Evolutionary conservation across 2,888 invertebrate species (phyloP), one percentile per base, ranked within the genome.

Genomic region (Adelphocoris suturalis): DNA sequence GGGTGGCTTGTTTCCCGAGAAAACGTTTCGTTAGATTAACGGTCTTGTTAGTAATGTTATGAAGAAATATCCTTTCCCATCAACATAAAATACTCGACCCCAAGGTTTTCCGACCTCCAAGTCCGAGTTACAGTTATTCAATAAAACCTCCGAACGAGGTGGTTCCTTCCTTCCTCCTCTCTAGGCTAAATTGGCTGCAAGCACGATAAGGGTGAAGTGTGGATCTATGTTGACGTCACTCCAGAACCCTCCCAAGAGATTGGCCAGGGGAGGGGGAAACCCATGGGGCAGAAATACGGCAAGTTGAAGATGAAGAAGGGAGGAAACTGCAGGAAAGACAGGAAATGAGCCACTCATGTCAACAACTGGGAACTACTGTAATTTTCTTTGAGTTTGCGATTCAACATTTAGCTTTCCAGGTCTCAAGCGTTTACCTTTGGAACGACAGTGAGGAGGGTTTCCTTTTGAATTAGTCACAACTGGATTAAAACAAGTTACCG

Each of bases 281-380:
- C 57, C 61, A n/a, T n/a, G 61, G n/a, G 1, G 61, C 5, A 61
- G 61, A 61, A 61, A 61, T 61, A 19, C 2, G 19, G 61, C n/a
- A 61, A 61, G 61, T 61, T 19, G 52, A 27, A 27, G 75, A 16
- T 28, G n/a, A 28, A 28, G 78, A 46, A 78, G 46, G 78, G 14
- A 75, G 46, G 78, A 37, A 80, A 80, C 37, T 80, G 47, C 46
- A 47, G 47, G 78, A 46, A 23, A 81, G 48, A 48, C 52, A 84
- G 84, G 85, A 85, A 85, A 85, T 85, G 85, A 85, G 85, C 85
- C 61, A 28, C 85, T 85, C 85, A 61, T 61, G 85, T 85, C 85
- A 85, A 85, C 85, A 85, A 61, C 85, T 85, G 61, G 13, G 85
- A 85, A 85, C 85, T 85, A 61, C 85, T 57, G 28, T 85, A 85